phyloP scores from a whole-genome alignment of 2,888 invertebrate genomes.

The Drosophila seclusa region DNA sequence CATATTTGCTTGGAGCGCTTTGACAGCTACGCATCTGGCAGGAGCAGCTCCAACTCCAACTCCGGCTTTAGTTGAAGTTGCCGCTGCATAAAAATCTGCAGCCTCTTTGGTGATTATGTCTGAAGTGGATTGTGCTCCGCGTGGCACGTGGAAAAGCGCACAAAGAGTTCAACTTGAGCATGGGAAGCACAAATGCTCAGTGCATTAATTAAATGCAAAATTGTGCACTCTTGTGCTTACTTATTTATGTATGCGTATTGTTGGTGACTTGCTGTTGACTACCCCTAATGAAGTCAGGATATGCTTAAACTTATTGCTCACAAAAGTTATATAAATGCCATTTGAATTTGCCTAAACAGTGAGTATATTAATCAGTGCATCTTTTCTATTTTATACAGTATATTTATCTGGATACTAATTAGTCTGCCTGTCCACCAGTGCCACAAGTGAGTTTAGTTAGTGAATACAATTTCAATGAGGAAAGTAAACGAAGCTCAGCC shows the following conservation, averaged over 20 bases:
- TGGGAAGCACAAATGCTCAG: slow-evolving; percentile 50
- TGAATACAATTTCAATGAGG: neutral
- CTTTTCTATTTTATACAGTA: neutral
- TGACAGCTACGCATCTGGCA: slow-evolving; percentile 56
- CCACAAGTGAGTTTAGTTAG: neutral
- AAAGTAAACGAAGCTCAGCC: neutral
- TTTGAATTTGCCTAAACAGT: neutral
- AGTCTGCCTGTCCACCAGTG: neutral
- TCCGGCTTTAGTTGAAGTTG: neutral
- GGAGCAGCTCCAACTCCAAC: neutral
- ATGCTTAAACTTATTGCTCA: slow-evolving; percentile 6
- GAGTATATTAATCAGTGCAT: neutral
- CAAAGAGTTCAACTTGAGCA: slow-evolving; percentile 52
- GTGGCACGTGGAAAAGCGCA: slow-evolving; percentile 34
- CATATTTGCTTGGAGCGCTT: slow-evolving; percentile 69
- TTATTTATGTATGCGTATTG: slow-evolving; percentile 7
- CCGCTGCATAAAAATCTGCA: neutral
- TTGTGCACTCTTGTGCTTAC: slow-evolving; percentile 28
- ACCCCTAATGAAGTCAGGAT: slow-evolving; percentile 15
- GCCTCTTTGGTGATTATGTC: slow-evolving; percentile 60
- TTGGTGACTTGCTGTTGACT: slow-evolving; percentile 9
- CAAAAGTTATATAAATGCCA: neutral
- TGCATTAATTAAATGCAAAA: slow-evolving; percentile 71
- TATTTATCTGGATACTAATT: neutral
- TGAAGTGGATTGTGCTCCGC: slow-evolving; percentile 58